Conservation (phyloP, 2,797 vertebrate species). For the Gallinago solitaria region DNA sequence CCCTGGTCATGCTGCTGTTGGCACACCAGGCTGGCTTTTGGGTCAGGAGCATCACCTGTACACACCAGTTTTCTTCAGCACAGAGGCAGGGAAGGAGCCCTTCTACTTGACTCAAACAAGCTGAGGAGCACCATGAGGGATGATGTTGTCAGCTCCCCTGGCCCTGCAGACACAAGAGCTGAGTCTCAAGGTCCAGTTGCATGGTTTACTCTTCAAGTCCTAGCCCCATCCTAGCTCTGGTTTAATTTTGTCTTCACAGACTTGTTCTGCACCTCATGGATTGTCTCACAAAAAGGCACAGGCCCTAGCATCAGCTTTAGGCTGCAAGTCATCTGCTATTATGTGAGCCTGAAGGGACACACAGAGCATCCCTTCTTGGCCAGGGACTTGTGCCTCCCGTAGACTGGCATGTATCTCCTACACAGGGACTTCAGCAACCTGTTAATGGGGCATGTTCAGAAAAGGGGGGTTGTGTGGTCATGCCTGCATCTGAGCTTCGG, state of each 20-base stretch:
- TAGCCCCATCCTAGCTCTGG: neutral
- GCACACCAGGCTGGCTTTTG: neutral
- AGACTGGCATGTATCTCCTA: neutral
- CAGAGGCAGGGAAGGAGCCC: fast-evolving
- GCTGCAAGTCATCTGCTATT: neutral
- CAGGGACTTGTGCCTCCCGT: neutral
- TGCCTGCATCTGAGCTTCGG: fast-evolving
- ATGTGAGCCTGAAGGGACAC: neutral
- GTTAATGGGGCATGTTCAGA: fast-evolving
- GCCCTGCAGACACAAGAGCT: neutral
- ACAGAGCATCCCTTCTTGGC: neutral
- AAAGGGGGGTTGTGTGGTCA: neutral
- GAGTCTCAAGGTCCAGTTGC: neutral
- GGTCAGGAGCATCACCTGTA: neutral
- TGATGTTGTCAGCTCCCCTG: neutral
- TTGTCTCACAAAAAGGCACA: neutral
- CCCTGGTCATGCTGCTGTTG: neutral
- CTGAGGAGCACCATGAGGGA: fast-evolving
- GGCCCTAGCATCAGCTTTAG: neutral
- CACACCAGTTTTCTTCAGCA: neutral
- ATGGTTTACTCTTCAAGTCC: neutral
- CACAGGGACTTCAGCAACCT: neutral
- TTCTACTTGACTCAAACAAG: neutral
- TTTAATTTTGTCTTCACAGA: neutral
- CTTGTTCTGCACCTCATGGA: neutral